Evolutionary conservation across 2,113 vertebrate genomes (phyloP).

Genomic region (Sorex fumeus): DNA sequence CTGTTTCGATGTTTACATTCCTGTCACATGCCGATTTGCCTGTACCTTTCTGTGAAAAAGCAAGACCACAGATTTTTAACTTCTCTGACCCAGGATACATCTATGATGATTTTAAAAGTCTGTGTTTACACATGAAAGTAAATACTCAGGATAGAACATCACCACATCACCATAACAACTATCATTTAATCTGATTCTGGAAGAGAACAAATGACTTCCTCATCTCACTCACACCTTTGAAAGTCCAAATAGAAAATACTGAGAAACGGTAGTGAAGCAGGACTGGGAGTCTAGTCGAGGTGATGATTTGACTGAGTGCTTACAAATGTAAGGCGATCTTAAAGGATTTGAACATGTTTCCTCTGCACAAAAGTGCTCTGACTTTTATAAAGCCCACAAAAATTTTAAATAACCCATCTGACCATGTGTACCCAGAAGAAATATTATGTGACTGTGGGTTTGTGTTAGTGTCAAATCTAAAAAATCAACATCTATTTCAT

Average conservation of each 20-base stretch:
- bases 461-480: conserved; percentile 40
- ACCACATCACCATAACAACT: conserved; percentile 52
- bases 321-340: conserved; percentile 34
- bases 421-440: background rate
- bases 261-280: background rate
- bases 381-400: background rate
- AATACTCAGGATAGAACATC: background rate
- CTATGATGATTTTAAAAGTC: conserved; percentile 47
- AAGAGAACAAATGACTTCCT: conserved; percentile 19
- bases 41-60: conserved; percentile 49
- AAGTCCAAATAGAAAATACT: conserved; percentile 53
- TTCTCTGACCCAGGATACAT: conserved; percentile 7
- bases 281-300: background rate
- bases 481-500: background rate
- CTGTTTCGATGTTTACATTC: conserved; percentile 38
- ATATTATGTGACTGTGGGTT: background rate
- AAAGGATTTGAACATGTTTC: background rate
- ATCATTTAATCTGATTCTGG: conserved; percentile 30
- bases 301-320: background rate
- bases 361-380: background rate
- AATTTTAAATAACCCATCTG: conserved; percentile 32
- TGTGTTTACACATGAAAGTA: conserved; percentile 61
- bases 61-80: background rate
- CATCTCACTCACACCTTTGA: conserved; percentile 9
- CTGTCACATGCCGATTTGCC: conserved; percentile 1